Base-by-base conservation (phyloP, 2,797 vertebrate genomes). In the Furcifer pardalis region DNA sequence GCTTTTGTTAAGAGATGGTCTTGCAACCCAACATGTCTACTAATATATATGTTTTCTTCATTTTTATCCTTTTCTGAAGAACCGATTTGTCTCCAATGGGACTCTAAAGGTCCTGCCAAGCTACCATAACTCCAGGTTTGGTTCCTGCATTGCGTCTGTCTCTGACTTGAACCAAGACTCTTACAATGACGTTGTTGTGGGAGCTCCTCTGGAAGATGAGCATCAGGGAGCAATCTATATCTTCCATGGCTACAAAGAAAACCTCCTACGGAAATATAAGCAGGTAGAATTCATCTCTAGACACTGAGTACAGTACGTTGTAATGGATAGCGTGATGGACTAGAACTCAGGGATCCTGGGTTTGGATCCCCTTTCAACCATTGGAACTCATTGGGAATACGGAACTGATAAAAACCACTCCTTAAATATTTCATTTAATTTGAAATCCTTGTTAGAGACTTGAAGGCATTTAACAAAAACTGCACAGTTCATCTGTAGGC, bases 101-200 rank as follows among this genome's bases (percentile, higher is more conserved):
- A 92, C 96, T 0, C 94, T 99, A 23, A 89, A 95, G 91, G 97
- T 98, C 42, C 94, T 96, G n/a, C 97, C 97, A 37, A 94, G 96
- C 2, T 97, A 97, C 82, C 98, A 99, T 95, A 99, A 99, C 0
- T 97, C 98, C 65, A 97, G 99, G 1, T 99, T 99, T 0, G 99
- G 99, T 15, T 97, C 97, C 1, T 97, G 98, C 46, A 97, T 99
- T 0, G 97, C 97, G 1, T 97, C 98, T 0, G 97, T 99, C 2
- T 97, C 96, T 0, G 99, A 99, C 89, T 97, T 99, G 86, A 99
- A 99, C 25, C 98, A 98, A 1, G 99, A 99, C 21, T 96, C 97
- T 74, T 99, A 97, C 95, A 98, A 97, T 0, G 99, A 99, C 85
- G 91, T 99, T 66, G 98, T 98, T 42, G 97, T 99, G 0, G 98